phyloP scores from a whole-genome alignment of 1,140 invertebrate genomes.

The Pseudomyrmex pallidus region DNA sequence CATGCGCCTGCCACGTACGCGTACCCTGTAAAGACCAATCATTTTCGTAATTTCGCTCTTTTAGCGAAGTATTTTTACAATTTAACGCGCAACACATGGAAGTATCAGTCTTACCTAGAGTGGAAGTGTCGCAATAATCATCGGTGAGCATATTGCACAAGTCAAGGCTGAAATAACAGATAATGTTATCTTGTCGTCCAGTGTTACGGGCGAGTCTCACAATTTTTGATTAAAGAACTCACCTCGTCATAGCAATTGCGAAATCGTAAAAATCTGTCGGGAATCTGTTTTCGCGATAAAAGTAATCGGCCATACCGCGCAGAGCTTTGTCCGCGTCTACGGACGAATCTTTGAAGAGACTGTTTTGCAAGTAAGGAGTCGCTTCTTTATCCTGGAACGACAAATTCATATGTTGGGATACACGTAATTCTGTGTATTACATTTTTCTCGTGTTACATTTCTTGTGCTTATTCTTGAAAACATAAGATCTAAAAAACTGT shows the following conservation, averaged over 20 bases:
- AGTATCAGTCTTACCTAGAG: conserved; percentile 60
- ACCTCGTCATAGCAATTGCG: conserved; percentile 70
- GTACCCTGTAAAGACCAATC: conserved; percentile 68
- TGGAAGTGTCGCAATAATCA: conserved; percentile 60
- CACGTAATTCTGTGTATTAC: too few relatives aligned
- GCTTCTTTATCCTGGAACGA: conserved; percentile 72
- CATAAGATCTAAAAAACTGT: too few relatives aligned
- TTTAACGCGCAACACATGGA: conserved; percentile 1
- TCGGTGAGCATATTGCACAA: conserved; percentile 67
- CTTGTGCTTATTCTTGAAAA: too few relatives aligned
- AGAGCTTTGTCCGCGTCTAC: conserved; percentile 76
- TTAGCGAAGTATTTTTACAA: too few relatives aligned
- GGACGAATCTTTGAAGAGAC: conserved; percentile 43
- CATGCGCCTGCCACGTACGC: conserved; percentile 76
- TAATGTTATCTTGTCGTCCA: background rate
- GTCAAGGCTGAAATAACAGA: conserved; percentile 56
- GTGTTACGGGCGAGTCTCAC: background rate
- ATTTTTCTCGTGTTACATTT: too few relatives aligned
- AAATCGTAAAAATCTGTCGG: conserved; percentile 67
- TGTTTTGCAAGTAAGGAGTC: conserved; percentile 72
- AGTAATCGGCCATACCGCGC: conserved; percentile 73
- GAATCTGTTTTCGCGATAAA: conserved; percentile 71
- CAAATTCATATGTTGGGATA: conserved; percentile 13
- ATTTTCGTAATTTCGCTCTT: too few relatives aligned
- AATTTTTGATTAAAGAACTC: background rate